Conservation (phyloP, 2,113 vertebrate genomes). For the Dasyprocta punctata region DNA sequence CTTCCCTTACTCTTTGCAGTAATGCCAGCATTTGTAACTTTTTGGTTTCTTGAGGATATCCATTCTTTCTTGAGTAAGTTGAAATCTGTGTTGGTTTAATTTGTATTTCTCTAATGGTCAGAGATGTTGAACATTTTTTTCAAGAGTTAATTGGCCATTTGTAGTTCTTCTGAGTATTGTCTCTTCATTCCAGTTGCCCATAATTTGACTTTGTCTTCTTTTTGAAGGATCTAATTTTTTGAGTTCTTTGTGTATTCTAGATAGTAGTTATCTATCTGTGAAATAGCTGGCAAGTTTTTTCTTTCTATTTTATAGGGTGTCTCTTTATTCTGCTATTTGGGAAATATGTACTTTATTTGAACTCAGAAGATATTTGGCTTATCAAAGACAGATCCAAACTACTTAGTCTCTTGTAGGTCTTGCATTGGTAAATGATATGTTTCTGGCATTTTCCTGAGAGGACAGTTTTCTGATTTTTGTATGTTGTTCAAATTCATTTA, state of each 20-base stretch:
- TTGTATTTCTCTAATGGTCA: background rate
- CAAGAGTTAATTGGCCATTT: background rate
- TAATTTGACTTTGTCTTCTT: background rate
- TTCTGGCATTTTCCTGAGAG: constrained; percentile 27
- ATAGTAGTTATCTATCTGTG: background rate
- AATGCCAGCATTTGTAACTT: background rate
- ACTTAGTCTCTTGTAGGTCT: constrained; percentile 54
- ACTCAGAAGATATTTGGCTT: constrained; percentile 63
- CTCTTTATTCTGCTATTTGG: background rate
- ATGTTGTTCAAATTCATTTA: constrained; percentile 72
- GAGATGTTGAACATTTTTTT: background rate
- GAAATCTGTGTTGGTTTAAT: background rate
- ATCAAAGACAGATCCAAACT: constrained; percentile 48
- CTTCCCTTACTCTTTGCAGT: background rate
- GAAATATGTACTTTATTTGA: background rate
- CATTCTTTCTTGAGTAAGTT: background rate
- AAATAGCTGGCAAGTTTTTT: background rate
- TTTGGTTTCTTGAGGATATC: background rate
- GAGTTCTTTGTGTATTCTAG: background rate
- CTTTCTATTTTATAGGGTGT: background rate
- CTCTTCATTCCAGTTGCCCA: background rate
- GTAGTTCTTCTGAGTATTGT: background rate
- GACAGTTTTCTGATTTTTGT: constrained; percentile 74
- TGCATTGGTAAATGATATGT: constrained; percentile 18
- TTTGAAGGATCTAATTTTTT: background rate